Evolutionary conservation across 2,113 vertebrate genomes (phyloP), one percentile per base, ranked within the genome.

Genomic region (Globicephala melas): DNA sequence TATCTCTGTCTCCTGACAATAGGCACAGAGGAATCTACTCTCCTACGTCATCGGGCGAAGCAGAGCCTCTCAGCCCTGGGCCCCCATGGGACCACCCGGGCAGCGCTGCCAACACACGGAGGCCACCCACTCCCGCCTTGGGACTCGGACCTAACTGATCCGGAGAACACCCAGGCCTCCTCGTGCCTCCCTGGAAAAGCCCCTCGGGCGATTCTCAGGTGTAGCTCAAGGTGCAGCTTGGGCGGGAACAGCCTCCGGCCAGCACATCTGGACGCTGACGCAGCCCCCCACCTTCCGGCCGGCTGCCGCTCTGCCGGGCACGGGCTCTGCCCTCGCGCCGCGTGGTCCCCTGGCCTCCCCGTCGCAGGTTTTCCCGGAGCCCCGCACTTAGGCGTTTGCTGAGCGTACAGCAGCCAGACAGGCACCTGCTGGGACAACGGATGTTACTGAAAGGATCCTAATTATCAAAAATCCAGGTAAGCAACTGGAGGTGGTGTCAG

Each of bases 61-160:
- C 0, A 1, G 8, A 23, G 53, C 60, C 26, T 44, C 67, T 62
- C 73, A 3, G 38, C 11, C n/a, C 53, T 25, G 5, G 50, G n/a
- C 62, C n/a, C 38, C 1, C 25, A 6, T 7, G 55, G 26, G 23
- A 11, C 70, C 65, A 41, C 25, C 8, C 6, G 62, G 11, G n/a
- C 38, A 53, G 7, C 6, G 60, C 28, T 5, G 62, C 55, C 1
- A 18, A 33, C n/a, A 17, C 25, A n/a, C 6, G 1, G 79, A 60
- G 3, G 21, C 38, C 17, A 23, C 18, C 5, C 4, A 3, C n/a
- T 17, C 6, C 23, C 18, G 7, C 12, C 23, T 31, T 4, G 0
- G 70, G n/a, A 53, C 23, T 25, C 9, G 11, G 18, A 77, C 3
- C 38, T 26, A 71, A 53, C 0, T 33, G 74, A 63, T n/a, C 21